These are phyloP conservation scores for Umimayanthus kanabou DNA, from an alignment of 92 coral and sea anemone species.

Conservation along the genomic window DNA sequence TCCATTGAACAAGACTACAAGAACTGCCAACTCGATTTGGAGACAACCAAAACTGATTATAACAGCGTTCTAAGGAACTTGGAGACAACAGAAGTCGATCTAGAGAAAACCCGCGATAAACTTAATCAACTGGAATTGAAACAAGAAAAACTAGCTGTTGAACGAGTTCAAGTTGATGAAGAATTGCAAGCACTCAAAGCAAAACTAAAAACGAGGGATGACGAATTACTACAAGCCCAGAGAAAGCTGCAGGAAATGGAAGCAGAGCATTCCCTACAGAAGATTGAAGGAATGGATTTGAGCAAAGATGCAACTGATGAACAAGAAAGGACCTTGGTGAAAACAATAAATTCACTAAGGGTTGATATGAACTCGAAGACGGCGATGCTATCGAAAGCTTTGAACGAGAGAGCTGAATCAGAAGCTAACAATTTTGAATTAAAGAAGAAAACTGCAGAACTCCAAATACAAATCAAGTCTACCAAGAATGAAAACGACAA, in stretches of 20 bases:
- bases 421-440: slow-evolving; percentile 15
- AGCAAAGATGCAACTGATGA: neutral
- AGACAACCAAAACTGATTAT: neutral
- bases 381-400: neutral
- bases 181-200: neutral
- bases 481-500: slow-evolving; percentile 27
- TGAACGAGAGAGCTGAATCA: slow-evolving; percentile 14
- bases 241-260: neutral
- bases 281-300: neutral
- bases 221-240: slow-evolving; percentile 11
- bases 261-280: neutral
- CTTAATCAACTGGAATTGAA: neutral
- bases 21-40: slow-evolving; percentile 2
- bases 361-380: slow-evolving; percentile 2
- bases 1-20: slow-evolving; percentile 23
- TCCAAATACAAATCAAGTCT: neutral
- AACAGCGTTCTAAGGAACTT: neutral
- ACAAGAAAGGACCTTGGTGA: neutral
- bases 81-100: slow-evolving; percentile 3
- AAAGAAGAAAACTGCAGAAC: slow-evolving; percentile 20
- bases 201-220: slow-evolving; percentile 13
- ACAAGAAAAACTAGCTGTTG: neutral
- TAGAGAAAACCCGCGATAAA: neutral
- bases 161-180: slow-evolving; percentile 11
- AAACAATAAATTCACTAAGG: neutral